phyloP scores from a whole-genome alignment of 2,888 invertebrate species.

The Euzetes globulus region DNA sequence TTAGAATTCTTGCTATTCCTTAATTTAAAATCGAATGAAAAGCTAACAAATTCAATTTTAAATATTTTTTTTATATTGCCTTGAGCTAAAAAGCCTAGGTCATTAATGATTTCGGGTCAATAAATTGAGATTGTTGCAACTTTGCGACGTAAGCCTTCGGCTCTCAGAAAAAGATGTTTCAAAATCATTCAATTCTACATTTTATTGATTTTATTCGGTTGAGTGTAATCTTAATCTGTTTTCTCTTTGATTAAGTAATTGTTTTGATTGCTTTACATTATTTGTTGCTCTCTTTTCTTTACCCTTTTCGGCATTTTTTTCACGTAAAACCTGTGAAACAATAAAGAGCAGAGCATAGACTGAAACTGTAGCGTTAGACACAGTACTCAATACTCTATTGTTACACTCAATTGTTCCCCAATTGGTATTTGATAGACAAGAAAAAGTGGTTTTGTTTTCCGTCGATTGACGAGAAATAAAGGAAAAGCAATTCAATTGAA shows the following conservation, averaged over 20 bases:
- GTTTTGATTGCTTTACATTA: background rate
- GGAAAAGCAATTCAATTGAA: background rate
- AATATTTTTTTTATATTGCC: no score
- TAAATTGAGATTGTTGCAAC: no score
- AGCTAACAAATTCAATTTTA: no score
- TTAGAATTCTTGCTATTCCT: no score
- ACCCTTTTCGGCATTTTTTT: background rate
- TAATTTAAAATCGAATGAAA: no score
- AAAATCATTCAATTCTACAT: no score
- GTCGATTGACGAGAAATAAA: background rate
- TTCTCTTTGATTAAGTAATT: background rate
- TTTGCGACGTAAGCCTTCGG: no score
- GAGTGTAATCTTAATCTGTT: background rate
- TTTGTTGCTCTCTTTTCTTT: background rate
- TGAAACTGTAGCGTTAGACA: background rate
- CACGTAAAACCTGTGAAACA: conserved; percentile 7
- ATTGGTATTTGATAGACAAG: background rate
- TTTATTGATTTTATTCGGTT: background rate
- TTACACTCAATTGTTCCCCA: background rate
- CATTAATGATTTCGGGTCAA: no score
- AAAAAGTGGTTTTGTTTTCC: background rate
- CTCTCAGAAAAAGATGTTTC: no score
- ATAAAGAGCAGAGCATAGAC: background rate
- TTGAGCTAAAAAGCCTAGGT: no score
- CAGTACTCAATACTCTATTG: background rate